Evolutionary conservation across 1,140 invertebrate genomes (phyloP), one percentile per base, ranked within the genome.

Genomic region (Paraescarpia echinospica): DNA sequence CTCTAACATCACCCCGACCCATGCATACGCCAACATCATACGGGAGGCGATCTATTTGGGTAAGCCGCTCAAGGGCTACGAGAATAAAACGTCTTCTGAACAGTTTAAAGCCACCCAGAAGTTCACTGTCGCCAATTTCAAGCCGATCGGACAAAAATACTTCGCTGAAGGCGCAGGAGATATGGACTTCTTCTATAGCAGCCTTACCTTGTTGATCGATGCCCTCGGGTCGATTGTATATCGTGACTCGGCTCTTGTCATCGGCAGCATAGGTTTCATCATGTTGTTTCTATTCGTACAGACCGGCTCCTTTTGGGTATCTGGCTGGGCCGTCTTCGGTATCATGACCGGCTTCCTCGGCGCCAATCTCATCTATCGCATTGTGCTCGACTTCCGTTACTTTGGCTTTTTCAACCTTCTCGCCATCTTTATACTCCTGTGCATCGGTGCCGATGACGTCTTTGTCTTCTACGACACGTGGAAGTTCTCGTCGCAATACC

Each of bases 221-320:
- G 35, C 35, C 35, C 93, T 94, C 22, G 92, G 33, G 59, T 22
- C 93, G 4, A 94, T 94, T 89, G 94, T 94, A 0, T 91, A 94
- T 35, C 89, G 91, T 77, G 95, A 95, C 48, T 88, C 94, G 59
- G 9, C 93, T 1, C 93, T 94, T 89, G 94, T 94, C 89, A 93
- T 91, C 4, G 95, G 94, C 14, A 94, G 94, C 48, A 93, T 95
- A 4, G 27, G 90, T 90, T 95, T 94, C 92, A 95, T 95, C 35
- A 94, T 94, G 90, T 18, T 94, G 33, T 94, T 95, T 91, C 94
- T 95, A 31, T 18, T 77, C 90, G 8, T 90, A 34, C 94, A 94
- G 89, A 95, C 94, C 18, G 41, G 93, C 27, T 95, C 94, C 1
- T 89, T 94, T 1, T 94, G 94, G 93, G 92, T 95, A 1, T 92